These are phyloP conservation scores for Pelobates cultripes DNA, from an alignment of 2,797 vertebrate species.

Conservation along the genomic window DNA sequence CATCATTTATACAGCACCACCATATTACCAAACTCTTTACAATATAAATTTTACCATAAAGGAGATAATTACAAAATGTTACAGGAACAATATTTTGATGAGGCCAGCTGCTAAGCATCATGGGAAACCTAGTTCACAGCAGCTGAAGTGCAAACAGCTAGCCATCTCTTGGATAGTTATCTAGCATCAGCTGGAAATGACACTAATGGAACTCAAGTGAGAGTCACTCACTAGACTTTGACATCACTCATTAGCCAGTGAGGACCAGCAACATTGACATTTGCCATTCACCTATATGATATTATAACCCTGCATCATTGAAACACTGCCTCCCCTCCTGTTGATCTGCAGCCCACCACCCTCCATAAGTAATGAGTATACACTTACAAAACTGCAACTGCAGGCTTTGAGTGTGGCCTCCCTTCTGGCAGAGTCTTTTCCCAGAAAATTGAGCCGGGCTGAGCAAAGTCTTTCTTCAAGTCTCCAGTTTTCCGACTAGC, in stretches of 20 bases:
- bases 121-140: too few relatives aligned
- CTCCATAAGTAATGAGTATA: conserved; percentile 3
- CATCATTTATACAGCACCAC: too few relatives aligned
- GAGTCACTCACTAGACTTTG: not conserved
- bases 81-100: too few relatives aligned
- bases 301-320: not conserved
- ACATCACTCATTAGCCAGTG: conserved; percentile 1
- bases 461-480: not conserved
- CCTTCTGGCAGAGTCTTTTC: not conserved
- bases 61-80: too few relatives aligned
- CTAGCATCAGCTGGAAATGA: not conserved
- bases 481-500: not conserved
- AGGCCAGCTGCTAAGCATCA: too few relatives aligned
- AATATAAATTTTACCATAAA: too few relatives aligned
- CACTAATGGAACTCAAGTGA: too few relatives aligned
- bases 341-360: not conserved
- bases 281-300: not conserved
- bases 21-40: too few relatives aligned
- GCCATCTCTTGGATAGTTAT: not conserved
- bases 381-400: conserved; percentile 33
- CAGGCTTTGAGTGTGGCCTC: conserved; percentile 4
- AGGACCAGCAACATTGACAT: not conserved
- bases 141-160: not conserved
- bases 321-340: not conserved
- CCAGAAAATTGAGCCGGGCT: not conserved